A percentile compares a stretch with the other conserved stretches of the same genome.
Conservation (phyloP, 1,140 invertebrate species). For the Hycleus phaleratus region DNA sequence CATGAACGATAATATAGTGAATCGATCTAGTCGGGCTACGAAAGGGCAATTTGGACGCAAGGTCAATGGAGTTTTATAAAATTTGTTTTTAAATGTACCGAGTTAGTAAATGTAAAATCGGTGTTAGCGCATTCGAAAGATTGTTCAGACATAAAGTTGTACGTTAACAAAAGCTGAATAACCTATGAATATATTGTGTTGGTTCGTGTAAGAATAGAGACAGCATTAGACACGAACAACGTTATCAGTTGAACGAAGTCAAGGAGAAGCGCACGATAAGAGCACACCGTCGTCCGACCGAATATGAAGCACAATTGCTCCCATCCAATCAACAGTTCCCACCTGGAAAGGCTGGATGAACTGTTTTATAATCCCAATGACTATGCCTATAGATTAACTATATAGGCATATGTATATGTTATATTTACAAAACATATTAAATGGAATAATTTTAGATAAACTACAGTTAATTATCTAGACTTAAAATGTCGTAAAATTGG, state of each 20-base stretch:
- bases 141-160: conserved; percentile 14
- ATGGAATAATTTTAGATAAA: too few species aligned
- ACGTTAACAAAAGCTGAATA: conserved; percentile 12
- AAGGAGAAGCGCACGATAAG: conserved; percentile 18
- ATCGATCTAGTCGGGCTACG: too few species aligned
- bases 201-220: conserved; percentile 13
- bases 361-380: too few species aligned
- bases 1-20: too few species aligned
- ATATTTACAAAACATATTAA: too few species aligned
- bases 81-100: conserved; percentile 10
- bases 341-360: too few species aligned
- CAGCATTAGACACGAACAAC: conserved; percentile 17
- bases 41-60: not conserved
- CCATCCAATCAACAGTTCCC: conserved; percentile 3
- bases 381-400: too few species aligned
- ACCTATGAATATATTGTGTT: conserved; percentile 18
- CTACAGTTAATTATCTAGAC: too few species aligned
- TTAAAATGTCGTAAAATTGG: too few species aligned
- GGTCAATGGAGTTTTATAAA: conserved; percentile 16
- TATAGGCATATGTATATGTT: too few species aligned
- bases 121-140: conserved; percentile 12
- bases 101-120: conserved; percentile 16
- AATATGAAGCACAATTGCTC: conserved; percentile 13
- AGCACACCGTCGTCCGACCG: conserved; percentile 11
- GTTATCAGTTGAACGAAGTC: conserved; percentile 17